Conservation (phyloP, 2,113 vertebrate genomes). For the Paratilapia polleni region DNA sequence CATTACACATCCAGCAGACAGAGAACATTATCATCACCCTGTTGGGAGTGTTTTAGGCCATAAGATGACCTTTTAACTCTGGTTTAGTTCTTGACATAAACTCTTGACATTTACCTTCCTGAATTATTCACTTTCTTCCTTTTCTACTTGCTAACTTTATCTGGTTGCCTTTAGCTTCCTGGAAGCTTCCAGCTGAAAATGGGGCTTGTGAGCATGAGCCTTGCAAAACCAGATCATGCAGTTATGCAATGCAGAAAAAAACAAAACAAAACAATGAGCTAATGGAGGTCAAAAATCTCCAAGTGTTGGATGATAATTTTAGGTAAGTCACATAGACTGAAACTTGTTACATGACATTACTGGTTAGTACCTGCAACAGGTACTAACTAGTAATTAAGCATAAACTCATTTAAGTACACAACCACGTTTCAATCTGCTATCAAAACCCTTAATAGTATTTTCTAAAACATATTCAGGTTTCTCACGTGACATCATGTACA, state of each 20-base stretch:
- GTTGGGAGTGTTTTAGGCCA: neutral
- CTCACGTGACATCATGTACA: no score
- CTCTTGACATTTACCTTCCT: neutral
- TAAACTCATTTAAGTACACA: neutral
- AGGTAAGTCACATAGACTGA: neutral
- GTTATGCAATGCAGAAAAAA: neutral
- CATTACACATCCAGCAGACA: neutral
- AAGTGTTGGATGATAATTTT: neutral
- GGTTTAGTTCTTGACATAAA: neutral
- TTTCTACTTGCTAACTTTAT: neutral
- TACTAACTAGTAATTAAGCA: neutral
- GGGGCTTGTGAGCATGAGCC: neutral
- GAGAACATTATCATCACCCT: neutral
- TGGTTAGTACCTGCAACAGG: neutral
- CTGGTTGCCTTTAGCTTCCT: neutral
- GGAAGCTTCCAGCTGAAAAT: neutral
- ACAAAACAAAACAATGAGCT: neutral
- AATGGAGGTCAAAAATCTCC: neutral
- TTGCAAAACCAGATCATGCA: neutral
- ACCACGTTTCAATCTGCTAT: neutral
- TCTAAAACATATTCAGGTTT: neutral
- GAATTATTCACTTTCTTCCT: neutral
- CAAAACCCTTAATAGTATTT: neutral
- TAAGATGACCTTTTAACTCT: neutral
- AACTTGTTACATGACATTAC: neutral